Conservation (phyloP, 2,113 vertebrate species). For the Polypterus bichir region DNA sequence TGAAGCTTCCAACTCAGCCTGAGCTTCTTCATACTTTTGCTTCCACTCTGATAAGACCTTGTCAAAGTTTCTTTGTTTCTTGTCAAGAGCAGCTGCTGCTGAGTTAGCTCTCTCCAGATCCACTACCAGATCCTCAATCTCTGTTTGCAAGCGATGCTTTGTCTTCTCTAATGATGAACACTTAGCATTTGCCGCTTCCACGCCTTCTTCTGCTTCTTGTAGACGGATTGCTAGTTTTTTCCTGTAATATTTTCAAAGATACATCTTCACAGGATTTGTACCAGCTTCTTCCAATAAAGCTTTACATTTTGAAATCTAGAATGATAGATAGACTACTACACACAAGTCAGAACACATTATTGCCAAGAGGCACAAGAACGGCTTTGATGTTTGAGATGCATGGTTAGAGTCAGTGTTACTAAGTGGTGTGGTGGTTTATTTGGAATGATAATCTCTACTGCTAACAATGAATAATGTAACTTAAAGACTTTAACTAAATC, state of each 20-base stretch:
- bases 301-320: too few relatives aligned
- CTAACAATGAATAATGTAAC: too few relatives aligned
- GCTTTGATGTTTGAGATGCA: too few relatives aligned
- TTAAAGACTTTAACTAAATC: too few relatives aligned
- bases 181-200: slow-evolving; percentile 72
- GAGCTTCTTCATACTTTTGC: slow-evolving; percentile 79
- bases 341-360: too few relatives aligned
- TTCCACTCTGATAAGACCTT: slow-evolving; percentile 70
- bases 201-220: slow-evolving; percentile 76
- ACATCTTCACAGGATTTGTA: background rate
- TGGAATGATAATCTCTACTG: too few relatives aligned
- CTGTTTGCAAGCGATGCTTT: slow-evolving; percentile 78
- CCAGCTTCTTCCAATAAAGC: too few relatives aligned
- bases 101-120: slow-evolving; percentile 77
- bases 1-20: slow-evolving; percentile 68
- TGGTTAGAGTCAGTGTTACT: too few relatives aligned
- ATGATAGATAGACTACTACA: too few relatives aligned
- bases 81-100: slow-evolving; percentile 66
- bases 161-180: slow-evolving; percentile 84
- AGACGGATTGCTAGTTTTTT: slow-evolving; percentile 78
- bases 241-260: slow-evolving; percentile 32
- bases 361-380: too few relatives aligned
- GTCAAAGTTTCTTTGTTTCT: slow-evolving; percentile 84
- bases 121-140: slow-evolving; percentile 76
- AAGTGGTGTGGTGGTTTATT: too few relatives aligned